Evolutionary conservation across 2,113 vertebrate genomes (phyloP), one percentile per base, ranked within the genome.

Genomic region (Lepisosteus oculatus): DNA sequence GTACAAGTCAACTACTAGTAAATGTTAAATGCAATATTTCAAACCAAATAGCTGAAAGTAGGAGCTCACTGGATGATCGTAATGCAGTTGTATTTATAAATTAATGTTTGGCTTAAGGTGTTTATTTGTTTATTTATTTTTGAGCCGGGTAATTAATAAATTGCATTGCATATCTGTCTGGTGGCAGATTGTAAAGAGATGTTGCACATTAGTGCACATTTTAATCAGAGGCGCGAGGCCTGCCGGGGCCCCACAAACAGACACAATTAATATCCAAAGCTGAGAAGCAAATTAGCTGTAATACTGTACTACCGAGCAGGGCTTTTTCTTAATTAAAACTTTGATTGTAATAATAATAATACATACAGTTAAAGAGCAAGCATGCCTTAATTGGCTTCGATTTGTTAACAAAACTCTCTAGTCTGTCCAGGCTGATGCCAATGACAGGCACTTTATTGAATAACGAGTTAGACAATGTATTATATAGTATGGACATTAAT

Each of bases 241-340:
- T 73, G 65, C 65, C 72, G 65, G 72, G 72, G 72, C 72, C 70
- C 17, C 67, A 74, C 72, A 74, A 74, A 74, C 67, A 74, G 59
- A 63, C 45, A 63, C 65, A 73, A 83, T 83, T 86, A 83, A 85
- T 84, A 87, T 86, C 77, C 77, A 84, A 81, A 86, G 82, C 83
- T 83, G 84, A 82, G 83, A 77, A 80, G 84, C 84, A 88, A 85
- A 84, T 85, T 81, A 85, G 84, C 82, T 83, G 81, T 84, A 82
- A 85, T 70, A 85, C 86, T 83, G 76, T 84, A 15, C 83, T 87
- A 86, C 88, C 85, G 85, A 80, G 86, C 81, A 77, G 81, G 67
- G 89, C 86, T 82, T 80, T 89, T 87, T 88, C 88, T 93, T 93
- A 93, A 93, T 93, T 93, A 93, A 90, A 91, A 91, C 62, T 91